Base-by-base conservation (phyloP, 2,888 invertebrate genomes). In the Prostheceraeus crozeri region DNA sequence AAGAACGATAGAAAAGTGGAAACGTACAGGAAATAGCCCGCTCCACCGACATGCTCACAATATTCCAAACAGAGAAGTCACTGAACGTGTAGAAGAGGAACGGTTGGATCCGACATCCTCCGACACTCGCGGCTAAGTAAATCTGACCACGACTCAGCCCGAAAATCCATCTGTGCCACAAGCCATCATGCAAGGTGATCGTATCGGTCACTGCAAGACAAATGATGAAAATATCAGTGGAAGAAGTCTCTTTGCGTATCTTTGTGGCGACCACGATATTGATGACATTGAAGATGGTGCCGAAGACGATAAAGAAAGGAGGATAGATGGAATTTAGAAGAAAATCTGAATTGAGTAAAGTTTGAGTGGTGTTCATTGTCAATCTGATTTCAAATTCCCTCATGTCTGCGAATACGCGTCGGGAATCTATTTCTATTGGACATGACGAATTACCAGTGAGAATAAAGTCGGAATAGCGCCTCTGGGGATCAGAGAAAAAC, bases 1-100 rank as follows among this genome's bases (percentile, higher is more conserved):
- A n/a, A 8, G 8, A n/a, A 33, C 8, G 8, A 10, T 33, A n/a
- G 33, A 10, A n/a, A n/a, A n/a, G n/a, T 8, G 33, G 33, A n/a
- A 33, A 33, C 8, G 33, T n/a, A n/a, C 33, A 33, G n/a, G 33
- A 33, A n/a, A 33, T 10, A n/a, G n/a, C 8, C 8, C 33, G 33
- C 33, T 33, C 33, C n/a, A n/a, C 33, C 8, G 33, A 10, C 33
- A 33, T 33, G 8, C 8, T 10, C 8, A 33, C 33, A n/a, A 33
- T 33, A n/a, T 10, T n/a, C 33, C 33, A 33, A n/a, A 33, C 33
- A 33, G 33, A 33, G 33, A 33, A 33, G 33, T 33, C 33, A n/a
- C 33, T 33, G 33, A 33, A 33, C 8, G 33, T 33, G 33, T 10
- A 33, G 33, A 33, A 33, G 33, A 33, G 33, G n/a, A 33, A 33